A percentile compares a stretch with the other conserved stretches of the same genome.
Conservation (phyloP, 2,888 invertebrate genomes). For the Eumacrocentrus americanus region DNA sequence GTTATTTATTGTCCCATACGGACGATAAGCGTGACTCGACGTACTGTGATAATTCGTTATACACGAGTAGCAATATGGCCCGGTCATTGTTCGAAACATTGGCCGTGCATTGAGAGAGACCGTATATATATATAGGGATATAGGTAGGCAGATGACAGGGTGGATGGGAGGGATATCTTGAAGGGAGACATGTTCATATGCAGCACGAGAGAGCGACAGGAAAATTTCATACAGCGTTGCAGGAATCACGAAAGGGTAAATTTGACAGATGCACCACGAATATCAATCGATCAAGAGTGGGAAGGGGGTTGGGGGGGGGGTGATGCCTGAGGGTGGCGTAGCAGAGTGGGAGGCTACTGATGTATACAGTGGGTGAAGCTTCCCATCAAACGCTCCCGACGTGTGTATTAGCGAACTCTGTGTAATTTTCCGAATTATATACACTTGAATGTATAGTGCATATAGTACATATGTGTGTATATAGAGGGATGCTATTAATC, state of each 20-base stretch:
- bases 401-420: slow-evolving; percentile 14
- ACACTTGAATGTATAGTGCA: no score
- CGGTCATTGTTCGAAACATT: slow-evolving; percentile 35
- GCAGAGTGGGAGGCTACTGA: neutral
- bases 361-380: neutral
- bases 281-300: slow-evolving; percentile 28
- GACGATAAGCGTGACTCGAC: slow-evolving; percentile 37
- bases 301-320: neutral
- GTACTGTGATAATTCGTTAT: slow-evolving; percentile 48
- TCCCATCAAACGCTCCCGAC: slow-evolving; percentile 21
- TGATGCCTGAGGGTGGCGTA: neutral
- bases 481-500: no score
- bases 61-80: slow-evolving; percentile 42
- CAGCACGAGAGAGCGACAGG: slow-evolving; percentile 3
- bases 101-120: neutral
- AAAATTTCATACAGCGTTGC: slow-evolving; percentile 30
- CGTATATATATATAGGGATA: neutral
- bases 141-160: slow-evolving; percentile 20
- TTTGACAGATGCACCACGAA: slow-evolving; percentile 29
- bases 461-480: no score
- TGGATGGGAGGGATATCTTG: no score
- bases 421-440: slow-evolving; percentile 28
- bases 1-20: slow-evolving; percentile 44
- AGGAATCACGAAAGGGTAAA: slow-evolving; percentile 43
- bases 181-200: neutral